These are phyloP conservation scores for Drosophila setosimentum DNA, from an alignment of 2,888 invertebrate genomes.

Conservation along the genomic window DNA sequence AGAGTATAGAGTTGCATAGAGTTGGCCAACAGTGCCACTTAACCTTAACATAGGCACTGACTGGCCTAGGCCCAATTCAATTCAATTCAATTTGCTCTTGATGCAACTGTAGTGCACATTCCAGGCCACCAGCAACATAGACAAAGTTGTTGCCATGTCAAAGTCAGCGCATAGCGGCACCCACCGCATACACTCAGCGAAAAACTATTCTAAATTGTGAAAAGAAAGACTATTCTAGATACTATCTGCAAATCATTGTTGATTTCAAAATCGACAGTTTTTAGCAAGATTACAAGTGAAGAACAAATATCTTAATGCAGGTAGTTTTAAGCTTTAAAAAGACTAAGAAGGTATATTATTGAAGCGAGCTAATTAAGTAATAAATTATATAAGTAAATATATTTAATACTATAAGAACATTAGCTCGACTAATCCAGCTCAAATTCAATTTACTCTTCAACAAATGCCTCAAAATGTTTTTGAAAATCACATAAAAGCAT, in stretches of 20 bases:
- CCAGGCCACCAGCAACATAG: conserved; percentile 55
- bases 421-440: not conserved
- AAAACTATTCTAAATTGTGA: not conserved
- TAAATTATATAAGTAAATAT: not conserved
- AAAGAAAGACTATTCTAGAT: not conserved
- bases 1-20: conserved; percentile 22
- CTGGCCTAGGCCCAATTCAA: conserved; percentile 33
- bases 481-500: not conserved
- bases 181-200: conserved; percentile 40
- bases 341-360: not conserved
- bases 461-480: not conserved
- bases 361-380: not conserved
- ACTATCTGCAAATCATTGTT: not conserved
- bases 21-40: conserved; percentile 70
- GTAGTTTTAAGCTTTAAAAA: not conserved
- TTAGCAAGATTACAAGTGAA: not conserved
- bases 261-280: not conserved
- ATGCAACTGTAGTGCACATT: conserved; percentile 55
- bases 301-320: not conserved
- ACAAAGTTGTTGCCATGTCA: conserved; percentile 74
- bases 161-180: conserved; percentile 54
- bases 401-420: not conserved
- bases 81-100: conserved; percentile 29
- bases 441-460: not conserved
- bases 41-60: conserved; percentile 51